Percentiles rank a stretch among this genome's conserved stretches.
Conservation (phyloP, 2,888 invertebrate species). For the Spilosoma lubricipeda region DNA sequence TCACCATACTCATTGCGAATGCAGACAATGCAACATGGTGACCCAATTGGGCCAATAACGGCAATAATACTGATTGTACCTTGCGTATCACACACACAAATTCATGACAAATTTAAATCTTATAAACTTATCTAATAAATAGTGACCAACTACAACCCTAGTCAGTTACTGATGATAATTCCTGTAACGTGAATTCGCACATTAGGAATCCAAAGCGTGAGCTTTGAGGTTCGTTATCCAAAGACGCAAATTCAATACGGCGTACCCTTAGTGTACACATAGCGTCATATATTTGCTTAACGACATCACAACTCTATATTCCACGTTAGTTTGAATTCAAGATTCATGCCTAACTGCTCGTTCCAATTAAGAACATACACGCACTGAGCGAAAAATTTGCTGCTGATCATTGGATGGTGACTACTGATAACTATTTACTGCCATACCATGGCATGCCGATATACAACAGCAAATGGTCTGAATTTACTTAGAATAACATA, state of each 20-base stretch:
- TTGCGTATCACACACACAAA: too few species aligned
- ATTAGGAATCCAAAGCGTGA: conserved; percentile 21
- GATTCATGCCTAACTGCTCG: conserved; percentile 21
- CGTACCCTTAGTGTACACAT: conserved; percentile 15
- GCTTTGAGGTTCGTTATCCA: conserved; percentile 19
- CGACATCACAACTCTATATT: conserved; percentile 22
- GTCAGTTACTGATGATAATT: neutral
- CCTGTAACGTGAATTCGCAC: conserved; percentile 18
- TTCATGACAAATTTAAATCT: neutral
- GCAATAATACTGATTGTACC: too few species aligned
- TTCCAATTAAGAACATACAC: conserved; percentile 7
- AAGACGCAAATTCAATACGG: conserved; percentile 23
- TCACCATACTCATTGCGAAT: too few species aligned
- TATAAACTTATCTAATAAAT: neutral
- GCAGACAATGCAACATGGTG: too few species aligned
- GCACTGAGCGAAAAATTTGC: neutral
- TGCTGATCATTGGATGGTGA: neutral
- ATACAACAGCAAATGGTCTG: neutral
- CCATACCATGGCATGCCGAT: neutral
- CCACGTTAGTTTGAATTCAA: conserved; percentile 20
- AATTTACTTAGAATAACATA: neutral
- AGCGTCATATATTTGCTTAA: conserved; percentile 22
- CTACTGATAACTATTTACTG: neutral
- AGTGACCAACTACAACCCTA: neutral
- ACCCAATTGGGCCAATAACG: too few species aligned